Base-by-base conservation (phyloP, 2,888 invertebrate species). In the Pocota personata region DNA sequence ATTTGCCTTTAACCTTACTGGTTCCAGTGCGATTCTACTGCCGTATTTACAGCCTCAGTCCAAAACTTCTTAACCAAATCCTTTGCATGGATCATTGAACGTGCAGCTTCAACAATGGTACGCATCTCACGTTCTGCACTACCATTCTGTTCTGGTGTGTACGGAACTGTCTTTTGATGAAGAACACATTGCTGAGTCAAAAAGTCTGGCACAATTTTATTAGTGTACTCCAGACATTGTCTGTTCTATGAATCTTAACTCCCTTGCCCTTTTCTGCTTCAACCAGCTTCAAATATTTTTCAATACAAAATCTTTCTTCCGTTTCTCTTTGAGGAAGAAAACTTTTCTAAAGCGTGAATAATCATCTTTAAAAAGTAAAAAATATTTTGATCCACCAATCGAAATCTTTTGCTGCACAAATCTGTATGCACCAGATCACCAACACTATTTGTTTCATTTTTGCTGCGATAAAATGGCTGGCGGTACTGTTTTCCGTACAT, bases 141-240 rank as follows among this genome's bases (percentile, higher is more conserved):
- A 0, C 91, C 90, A 82, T 92, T 92, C 82, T 91, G 90, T 82
- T 91, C 88, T 8, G 91, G 90, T 3, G 90, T 90, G 78, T 90
- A 90, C 1, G 88, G 75, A 0, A 89, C 89, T 14, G 88, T 88
- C 76, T 60, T 78, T 35, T 89, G 88, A 62, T 87, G 80, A 50
- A 40, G n/a, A 3, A 40, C n/a, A 71, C 73, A 4, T 16, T 14
- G 12, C 75, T 43, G 52, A 57, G 64, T 16, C 4, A 46, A 16
- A 19, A 46, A 5, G 8, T 46, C 46, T 46, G 3, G 50, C 10
- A 50, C 52, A 3, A 0, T n/a, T 52, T 52, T n/a, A 52, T 52
- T 52, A 1, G 27, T 52, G 24, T 52, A 52, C n/a, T 52, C 27
- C 27, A 52, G 7, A n/a, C 27, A 52, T 24, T 52, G 27, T 52